A percentile compares a stretch with the other conserved stretches of the same genome.
Conservation (phyloP, 2,113 vertebrate species). For the Odobenus rosmarus region DNA sequence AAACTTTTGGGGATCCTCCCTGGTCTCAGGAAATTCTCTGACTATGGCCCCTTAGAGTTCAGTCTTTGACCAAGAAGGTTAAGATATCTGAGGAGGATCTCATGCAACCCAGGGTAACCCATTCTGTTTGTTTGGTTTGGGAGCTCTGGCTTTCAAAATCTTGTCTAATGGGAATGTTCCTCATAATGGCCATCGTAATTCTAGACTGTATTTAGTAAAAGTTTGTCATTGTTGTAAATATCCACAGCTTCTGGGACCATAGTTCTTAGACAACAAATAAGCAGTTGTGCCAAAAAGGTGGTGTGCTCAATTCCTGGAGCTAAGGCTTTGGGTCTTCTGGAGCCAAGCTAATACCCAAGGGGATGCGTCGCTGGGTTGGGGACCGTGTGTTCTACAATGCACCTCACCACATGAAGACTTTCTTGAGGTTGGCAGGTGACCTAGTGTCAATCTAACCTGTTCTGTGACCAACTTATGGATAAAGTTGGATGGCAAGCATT, state of each 20-base stretch:
- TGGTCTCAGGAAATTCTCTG: background rate
- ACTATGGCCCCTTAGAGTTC: background rate
- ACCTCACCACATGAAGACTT: background rate
- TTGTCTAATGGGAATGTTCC: background rate
- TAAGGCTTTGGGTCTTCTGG: background rate
- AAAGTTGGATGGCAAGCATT: background rate
- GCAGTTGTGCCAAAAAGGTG: background rate
- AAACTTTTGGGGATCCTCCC: background rate
- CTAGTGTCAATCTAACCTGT: background rate
- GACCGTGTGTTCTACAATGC: background rate
- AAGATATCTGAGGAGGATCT: background rate
- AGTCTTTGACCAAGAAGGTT: background rate
- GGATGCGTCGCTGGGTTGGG: background rate
- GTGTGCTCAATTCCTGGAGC: background rate
- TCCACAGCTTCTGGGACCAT: background rate
- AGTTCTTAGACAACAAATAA: background rate
- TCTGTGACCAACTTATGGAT: background rate
- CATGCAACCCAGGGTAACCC: background rate
- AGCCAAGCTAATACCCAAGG: background rate
- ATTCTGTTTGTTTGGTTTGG: background rate
- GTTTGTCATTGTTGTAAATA: background rate
- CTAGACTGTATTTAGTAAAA: background rate
- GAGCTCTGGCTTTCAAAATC: background rate
- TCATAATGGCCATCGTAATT: background rate
- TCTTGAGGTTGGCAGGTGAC: background rate